Evolutionary conservation across 2,797 vertebrate species (phyloP).

Genomic region (Sciurus vulgaris): DNA sequence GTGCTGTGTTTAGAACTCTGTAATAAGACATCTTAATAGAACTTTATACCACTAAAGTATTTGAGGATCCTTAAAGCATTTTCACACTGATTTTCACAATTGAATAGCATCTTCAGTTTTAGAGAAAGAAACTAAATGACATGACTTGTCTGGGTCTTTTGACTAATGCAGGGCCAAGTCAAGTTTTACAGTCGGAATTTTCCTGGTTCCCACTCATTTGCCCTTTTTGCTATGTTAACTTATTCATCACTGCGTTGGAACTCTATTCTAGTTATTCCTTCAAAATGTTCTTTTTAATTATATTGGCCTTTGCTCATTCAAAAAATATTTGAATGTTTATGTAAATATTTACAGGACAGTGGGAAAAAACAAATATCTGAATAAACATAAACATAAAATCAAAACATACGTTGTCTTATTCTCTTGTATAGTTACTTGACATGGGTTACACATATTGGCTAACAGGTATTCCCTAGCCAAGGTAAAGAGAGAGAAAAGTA

Average conservation of each 20-base stretch:
- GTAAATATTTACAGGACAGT: neutral
- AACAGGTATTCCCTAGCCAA: neutral
- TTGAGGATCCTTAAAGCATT: neutral
- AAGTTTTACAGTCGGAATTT: neutral
- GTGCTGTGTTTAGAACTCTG: neutral
- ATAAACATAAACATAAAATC: neutral
- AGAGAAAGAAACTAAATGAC: neutral
- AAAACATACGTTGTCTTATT: neutral
- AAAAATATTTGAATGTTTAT: slow-evolving; percentile 37
- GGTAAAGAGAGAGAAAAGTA: neutral
- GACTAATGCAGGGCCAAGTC: neutral
- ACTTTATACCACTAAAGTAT: neutral
- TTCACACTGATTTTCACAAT: neutral
- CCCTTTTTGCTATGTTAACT: neutral
- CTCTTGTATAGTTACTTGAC: neutral
- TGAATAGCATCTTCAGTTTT: neutral
- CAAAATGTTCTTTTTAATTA: slow-evolving; percentile 11
- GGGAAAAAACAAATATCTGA: neutral
- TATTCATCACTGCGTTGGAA: neutral
- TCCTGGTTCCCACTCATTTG: neutral
- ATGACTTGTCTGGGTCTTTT: neutral
- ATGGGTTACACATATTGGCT: neutral
- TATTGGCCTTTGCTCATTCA: neutral
- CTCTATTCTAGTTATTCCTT: neutral
- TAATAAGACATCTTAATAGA: neutral